These are phyloP conservation scores for Arge pagana DNA, from an alignment of 2,888 invertebrate species.

Conservation along the genomic window DNA sequence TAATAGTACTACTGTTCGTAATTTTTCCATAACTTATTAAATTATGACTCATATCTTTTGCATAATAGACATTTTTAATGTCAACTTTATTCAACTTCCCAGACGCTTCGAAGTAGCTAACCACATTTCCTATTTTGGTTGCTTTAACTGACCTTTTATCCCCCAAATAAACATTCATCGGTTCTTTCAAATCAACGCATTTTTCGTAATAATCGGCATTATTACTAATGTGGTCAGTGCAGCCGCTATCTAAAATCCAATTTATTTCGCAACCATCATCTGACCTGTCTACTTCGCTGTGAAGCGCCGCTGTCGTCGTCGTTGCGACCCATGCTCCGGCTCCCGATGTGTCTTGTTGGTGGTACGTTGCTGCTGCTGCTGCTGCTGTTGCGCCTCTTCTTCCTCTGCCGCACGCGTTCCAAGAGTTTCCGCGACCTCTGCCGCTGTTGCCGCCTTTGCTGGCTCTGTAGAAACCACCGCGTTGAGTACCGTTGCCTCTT, in stretches of 20 bases:
- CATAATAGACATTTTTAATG: constrained; percentile 14
- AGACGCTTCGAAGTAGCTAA: constrained; percentile 6
- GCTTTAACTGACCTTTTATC: constrained; percentile 6
- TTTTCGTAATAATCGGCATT: constrained; percentile 26
- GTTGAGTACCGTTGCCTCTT: constrained; percentile 15
- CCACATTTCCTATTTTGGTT: constrained; percentile 9
- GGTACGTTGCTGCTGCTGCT: constrained; percentile 7
- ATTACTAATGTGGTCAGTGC: constrained; percentile 30
- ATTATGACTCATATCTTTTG: constrained; percentile 24
- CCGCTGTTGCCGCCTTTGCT: constrained; percentile 9
- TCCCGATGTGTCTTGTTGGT: constrained; percentile 4
- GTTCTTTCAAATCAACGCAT: constrained; percentile 24
- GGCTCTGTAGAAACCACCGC: constrained; percentile 19
- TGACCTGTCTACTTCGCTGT: constrained; percentile 5
- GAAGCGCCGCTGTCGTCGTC: constrained; percentile 4
- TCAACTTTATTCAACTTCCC: constrained; percentile 8
- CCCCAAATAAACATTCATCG: constrained; percentile 10
- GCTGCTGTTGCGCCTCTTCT: constrained; percentile 5
- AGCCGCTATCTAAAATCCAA: constrained; percentile 24
- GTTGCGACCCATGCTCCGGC: constrained; percentile 2
- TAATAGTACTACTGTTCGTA: constrained; percentile 21
- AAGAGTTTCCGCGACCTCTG: constrained; percentile 4
- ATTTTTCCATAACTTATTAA: constrained; percentile 16
- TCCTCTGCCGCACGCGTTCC: constrained; percentile 1
- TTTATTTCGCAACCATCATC: constrained; percentile 6